These are phyloP conservation scores for Lacerta bilineata DNA, from an alignment of 2,797 vertebrate genomes.

Conservation along the genomic window DNA sequence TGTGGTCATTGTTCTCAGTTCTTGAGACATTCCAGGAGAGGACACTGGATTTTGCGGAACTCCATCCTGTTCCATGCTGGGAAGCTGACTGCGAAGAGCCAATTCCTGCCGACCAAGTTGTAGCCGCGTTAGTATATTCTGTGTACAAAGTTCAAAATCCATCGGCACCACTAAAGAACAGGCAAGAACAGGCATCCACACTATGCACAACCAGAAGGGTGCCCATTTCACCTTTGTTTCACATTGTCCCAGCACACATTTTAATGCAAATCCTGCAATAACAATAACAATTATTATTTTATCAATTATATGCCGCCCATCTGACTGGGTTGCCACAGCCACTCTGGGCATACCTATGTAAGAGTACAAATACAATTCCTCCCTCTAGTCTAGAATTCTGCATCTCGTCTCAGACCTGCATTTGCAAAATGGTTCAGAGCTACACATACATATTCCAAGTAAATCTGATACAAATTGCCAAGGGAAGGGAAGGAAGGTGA, in stretches of 20 bases:
- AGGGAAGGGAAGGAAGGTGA: background rate
- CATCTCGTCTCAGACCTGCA: background rate
- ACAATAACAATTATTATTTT: too few species aligned
- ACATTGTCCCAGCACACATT: background rate
- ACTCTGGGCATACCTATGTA: too few species aligned
- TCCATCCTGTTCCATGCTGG: conserved; percentile 95
- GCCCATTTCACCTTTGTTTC: background rate
- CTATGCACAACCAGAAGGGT: background rate
- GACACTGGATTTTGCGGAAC: conserved; percentile 92
- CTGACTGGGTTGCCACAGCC: too few species aligned
- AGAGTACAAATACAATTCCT: background rate
- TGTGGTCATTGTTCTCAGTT: conserved; percentile 97
- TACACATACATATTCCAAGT: background rate
- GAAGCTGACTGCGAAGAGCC: conserved; percentile 94
- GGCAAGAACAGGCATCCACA: background rate
- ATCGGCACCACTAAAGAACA: background rate
- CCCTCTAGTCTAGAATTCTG: background rate
- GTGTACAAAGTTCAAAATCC: conserved; percentile 35
- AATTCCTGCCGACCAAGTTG: conserved; percentile 87
- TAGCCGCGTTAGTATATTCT: conserved; percentile 53
- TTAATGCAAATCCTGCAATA: background rate
- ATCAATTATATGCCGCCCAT: too few species aligned
- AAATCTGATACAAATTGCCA: background rate
- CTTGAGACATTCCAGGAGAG: conserved; percentile 94
- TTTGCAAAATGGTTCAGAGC: background rate